A percentile compares a stretch with the other conserved stretches of the same genome.
phyloP scores from a whole-genome alignment of 2,888 invertebrate genomes.

The Rotaria macrura region DNA sequence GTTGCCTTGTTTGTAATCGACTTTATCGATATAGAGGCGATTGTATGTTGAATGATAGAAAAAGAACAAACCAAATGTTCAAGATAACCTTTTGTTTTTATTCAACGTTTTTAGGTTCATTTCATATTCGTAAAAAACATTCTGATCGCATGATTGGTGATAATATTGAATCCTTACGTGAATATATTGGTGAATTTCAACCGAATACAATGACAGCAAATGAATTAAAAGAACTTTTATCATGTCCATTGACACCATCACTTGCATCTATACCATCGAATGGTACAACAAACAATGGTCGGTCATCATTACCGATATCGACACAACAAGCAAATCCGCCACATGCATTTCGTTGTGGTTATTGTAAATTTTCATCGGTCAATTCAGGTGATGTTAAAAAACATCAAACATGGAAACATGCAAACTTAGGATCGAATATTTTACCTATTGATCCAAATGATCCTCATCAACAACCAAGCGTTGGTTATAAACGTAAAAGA shows the following conservation, averaged over 20 bases:
- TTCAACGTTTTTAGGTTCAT: constrained; percentile 16
- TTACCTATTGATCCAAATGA: background rate
- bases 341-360: constrained; percentile 26
- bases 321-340: background rate
- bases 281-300: background rate
- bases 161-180: background rate
- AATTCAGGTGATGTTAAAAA: constrained; percentile 33
- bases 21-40: constrained; percentile 33
- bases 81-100: background rate
- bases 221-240: background rate
- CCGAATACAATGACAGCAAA: background rate
- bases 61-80: background rate
- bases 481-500: background rate
- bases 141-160: background rate
- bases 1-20: constrained; percentile 31
- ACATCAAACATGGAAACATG: constrained; percentile 32
- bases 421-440: background rate
- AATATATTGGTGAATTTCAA: constrained; percentile 12
- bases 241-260: background rate
- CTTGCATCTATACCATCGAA: background rate
- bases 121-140: constrained; percentile 22
- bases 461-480: background rate
- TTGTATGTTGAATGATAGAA: background rate
- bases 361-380: constrained; percentile 30
- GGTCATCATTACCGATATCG: background rate